Base-by-base conservation (phyloP, 1,140 invertebrate genomes). In the Dysdera silvatica region DNA sequence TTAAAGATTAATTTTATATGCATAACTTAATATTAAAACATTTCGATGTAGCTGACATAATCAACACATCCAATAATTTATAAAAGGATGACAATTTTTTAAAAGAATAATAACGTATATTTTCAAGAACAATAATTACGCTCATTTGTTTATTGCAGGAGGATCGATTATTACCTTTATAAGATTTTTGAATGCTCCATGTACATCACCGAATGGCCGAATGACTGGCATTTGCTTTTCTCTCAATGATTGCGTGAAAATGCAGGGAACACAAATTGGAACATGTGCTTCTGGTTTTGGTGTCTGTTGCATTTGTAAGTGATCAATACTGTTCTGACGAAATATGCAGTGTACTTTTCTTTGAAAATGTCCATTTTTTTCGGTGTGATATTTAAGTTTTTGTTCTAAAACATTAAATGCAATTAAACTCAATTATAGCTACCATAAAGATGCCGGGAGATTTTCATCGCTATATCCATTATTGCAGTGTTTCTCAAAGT, bases 231-330 rank as follows among this genome's bases (percentile, higher is more conserved):
- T 66, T 29, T 71, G 70, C 51, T 61, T 69, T 31, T 86, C 87
- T 6, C 80, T 82, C 61, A 78, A 83, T 31, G 82, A 88, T 68
- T 89, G 87, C 71, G 72, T 77, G 28, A 74, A 74, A 28, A 63
- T 79, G 28, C 82, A 81, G n/a, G 87, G 87, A 10, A 75, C 76
- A 20, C 70, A 78, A 5, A 79, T 82, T 67, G 84, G 84, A n/a
- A 72, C 76, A 6, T 89, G 87, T 75, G 86, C 86, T 24, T 81
- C 83, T 70, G 86, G 85, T 20, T 85, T 83, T 71, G 87, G 88
- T 2, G 87, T 90, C n/a, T 92, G 89, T 72, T 92, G 89, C 73
- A 82, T 89, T 31, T 89, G 88, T 88, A 79, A 83, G 87, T 86
- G 59, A 60, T 24, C 14, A 28, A 31, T 28, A 20, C 33, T 40